Evolutionary conservation across 2,888 invertebrate genomes (phyloP).

Genomic region (Pollenia angustigena): DNA sequence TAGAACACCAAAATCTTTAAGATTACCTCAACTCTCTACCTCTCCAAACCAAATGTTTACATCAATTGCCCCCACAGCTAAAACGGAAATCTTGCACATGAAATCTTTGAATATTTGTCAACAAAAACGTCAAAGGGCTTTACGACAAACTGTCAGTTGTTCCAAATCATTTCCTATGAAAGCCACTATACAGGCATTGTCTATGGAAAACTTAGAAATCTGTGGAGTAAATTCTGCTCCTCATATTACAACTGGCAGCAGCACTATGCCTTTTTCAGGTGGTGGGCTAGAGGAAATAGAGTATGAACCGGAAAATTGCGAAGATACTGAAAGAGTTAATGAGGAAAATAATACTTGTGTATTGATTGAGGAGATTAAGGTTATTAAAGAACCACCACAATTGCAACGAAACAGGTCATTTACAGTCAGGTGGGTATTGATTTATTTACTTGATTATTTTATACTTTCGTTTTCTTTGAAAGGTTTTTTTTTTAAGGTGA

Average conservation of each 20-base stretch:
- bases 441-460: conserved; percentile 27
- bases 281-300: neutral
- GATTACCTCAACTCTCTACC: conserved; percentile 5
- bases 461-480: neutral
- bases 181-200: conserved; percentile 72
- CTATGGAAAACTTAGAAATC: conserved; percentile 73
- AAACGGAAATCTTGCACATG: conserved; percentile 74
- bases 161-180: conserved; percentile 73
- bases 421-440: conserved; percentile 79
- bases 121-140: conserved; percentile 73
- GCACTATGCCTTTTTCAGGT: neutral
- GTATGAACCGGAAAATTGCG: conserved; percentile 12
- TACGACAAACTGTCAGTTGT: conserved; percentile 57
- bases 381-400: conserved; percentile 76
- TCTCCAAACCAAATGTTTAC: neutral
- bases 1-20: neutral
- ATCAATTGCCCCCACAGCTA: conserved; percentile 40
- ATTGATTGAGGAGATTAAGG: conserved; percentile 69
- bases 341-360: conserved; percentile 44
- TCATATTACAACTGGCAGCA: conserved; percentile 7
- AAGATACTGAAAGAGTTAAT: conserved; percentile 69
- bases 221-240: conserved; percentile 59
- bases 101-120: conserved; percentile 74
- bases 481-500: neutral
- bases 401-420: conserved; percentile 77